A percentile compares a stretch with the other conserved stretches of the same genome.
Evolutionary conservation across 2,888 invertebrate genomes (phyloP).

Genomic region (Unio delphinus): DNA sequence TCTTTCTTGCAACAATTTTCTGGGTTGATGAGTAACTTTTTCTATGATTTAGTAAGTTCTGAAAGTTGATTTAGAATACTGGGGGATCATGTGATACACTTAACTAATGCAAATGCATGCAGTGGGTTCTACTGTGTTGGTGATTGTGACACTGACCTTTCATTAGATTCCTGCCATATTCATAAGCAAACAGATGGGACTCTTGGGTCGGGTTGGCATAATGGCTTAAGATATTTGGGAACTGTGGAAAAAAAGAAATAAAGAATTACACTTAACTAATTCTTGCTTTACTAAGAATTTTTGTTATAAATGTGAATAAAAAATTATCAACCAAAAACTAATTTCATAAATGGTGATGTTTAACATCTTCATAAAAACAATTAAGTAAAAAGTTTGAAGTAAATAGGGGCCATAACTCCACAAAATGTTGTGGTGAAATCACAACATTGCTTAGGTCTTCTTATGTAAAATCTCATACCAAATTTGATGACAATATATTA

Average conservation of each 20-base stretch:
- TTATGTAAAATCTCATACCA: too few relatives aligned
- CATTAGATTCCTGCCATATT: slow-evolving; percentile 72
- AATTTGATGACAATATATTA: too few relatives aligned
- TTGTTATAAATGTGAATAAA: not conserved
- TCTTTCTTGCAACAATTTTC: too few relatives aligned
- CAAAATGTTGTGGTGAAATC: too few relatives aligned
- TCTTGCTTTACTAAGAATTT: not conserved
- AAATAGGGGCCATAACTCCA: too few relatives aligned
- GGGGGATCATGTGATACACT: slow-evolving; percentile 1
- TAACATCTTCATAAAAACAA: too few relatives aligned
- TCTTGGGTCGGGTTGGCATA: slow-evolving; percentile 90
- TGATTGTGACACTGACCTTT: slow-evolving; percentile 22
- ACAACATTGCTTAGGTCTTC: too few relatives aligned
- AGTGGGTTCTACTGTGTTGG: not conserved
- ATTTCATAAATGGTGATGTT: too few relatives aligned
- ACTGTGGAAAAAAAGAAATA: slow-evolving; percentile 38
- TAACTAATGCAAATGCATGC: slow-evolving; percentile 4
- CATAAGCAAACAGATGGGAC: slow-evolving; percentile 90
- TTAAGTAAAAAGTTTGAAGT: too few relatives aligned
- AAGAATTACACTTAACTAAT: slow-evolving; percentile 1
- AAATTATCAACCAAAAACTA: too few relatives aligned
- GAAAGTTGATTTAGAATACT: not conserved
- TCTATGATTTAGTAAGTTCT: not conserved
- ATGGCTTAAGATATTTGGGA: slow-evolving; percentile 84
- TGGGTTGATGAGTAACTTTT: too few relatives aligned